A percentile compares a stretch with the other conserved stretches of the same genome.
These are phyloP conservation scores for Heliothis peltigera DNA, from an alignment of 2,888 invertebrate species.

Conservation along the genomic window DNA sequence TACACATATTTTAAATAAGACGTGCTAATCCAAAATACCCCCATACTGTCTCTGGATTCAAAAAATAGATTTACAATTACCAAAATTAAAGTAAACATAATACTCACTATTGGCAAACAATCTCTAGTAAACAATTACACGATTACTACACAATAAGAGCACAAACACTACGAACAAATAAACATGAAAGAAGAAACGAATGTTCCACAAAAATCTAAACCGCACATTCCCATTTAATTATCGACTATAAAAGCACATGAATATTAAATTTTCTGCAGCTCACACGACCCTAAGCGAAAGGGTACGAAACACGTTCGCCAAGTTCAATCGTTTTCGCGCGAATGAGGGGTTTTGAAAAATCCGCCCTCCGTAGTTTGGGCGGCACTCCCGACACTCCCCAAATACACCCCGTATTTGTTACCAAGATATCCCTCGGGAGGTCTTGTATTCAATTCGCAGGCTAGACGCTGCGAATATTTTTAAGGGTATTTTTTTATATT, in stretches of 20 bases:
- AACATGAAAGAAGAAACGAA: background rate
- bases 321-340: slow-evolving; percentile 67
- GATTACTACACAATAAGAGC: background rate
- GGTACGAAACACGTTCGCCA: slow-evolving; percentile 58
- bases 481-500: background rate
- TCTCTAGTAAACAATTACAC: slow-evolving; percentile 15
- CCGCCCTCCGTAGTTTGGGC: slow-evolving; percentile 67
- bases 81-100: background rate
- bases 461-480: slow-evolving; percentile 39
- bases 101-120: slow-evolving; percentile 34
- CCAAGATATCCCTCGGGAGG: slow-evolving; percentile 63
- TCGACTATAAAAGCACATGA: background rate
- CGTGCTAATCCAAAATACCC: no score
- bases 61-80: no score
- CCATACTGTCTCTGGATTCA: no score
- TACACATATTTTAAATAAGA: no score
- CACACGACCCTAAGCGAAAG: slow-evolving; percentile 20
- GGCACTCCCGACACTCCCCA: slow-evolving; percentile 68
- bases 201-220: background rate
- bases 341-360: slow-evolving; percentile 66
- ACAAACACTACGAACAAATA: background rate
- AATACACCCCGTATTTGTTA: slow-evolving; percentile 68
- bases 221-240: background rate
- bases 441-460: slow-evolving; percentile 55
- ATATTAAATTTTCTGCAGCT: slow-evolving; percentile 3